These are phyloP conservation scores for Poecilia wingei DNA, from an alignment of 2,797 vertebrate species.

Conservation along the genomic window DNA sequence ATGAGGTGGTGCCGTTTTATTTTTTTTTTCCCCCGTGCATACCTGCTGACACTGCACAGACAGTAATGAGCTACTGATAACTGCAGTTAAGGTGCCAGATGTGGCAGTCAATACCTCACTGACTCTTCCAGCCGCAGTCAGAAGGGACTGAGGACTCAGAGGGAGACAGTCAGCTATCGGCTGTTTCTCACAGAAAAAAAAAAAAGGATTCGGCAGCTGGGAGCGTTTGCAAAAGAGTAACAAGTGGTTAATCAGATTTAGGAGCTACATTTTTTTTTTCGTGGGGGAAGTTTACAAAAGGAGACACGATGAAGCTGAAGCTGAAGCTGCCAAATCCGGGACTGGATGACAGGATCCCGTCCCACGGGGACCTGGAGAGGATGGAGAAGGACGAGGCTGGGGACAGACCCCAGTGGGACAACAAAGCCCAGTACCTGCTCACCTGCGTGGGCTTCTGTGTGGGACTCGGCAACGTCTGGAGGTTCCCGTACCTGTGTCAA, in stretches of 20 bases:
- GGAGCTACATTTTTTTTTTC: not conserved
- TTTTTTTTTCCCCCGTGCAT: not conserved
- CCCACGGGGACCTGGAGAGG: conserved; percentile 83
- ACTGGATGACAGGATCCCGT: conserved; percentile 87
- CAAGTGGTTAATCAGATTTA: not conserved
- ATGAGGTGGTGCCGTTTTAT: conserved; percentile 17
- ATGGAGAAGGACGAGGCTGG: conserved; percentile 75
- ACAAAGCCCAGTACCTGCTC: conserved; percentile 94
- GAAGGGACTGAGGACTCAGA: conserved; percentile 15
- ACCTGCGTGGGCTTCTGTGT: conserved; percentile 94
- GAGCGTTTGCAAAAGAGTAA: not conserved
- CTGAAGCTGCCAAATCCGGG: conserved; percentile 89
- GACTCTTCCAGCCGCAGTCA: conserved; percentile 13
- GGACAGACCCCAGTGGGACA: conserved; percentile 92
- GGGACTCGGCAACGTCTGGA: conserved; percentile 93
- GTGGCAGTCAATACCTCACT: conserved; percentile 39
- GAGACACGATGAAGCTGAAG: conserved; percentile 79
- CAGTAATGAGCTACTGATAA: conserved; percentile 58
- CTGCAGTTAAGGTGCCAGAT: conserved; percentile 32
- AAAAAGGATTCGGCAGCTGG: not conserved
- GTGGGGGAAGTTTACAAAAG: conserved; percentile 9
- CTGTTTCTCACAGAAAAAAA: not conserved
- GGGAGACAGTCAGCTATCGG: conserved; percentile 19
- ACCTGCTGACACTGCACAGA: conserved; percentile 64
- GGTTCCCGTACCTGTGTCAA: conserved; percentile 92